phyloP scores from a whole-genome alignment of 2,797 vertebrate species.

The Pseudomugil tenellus region DNA sequence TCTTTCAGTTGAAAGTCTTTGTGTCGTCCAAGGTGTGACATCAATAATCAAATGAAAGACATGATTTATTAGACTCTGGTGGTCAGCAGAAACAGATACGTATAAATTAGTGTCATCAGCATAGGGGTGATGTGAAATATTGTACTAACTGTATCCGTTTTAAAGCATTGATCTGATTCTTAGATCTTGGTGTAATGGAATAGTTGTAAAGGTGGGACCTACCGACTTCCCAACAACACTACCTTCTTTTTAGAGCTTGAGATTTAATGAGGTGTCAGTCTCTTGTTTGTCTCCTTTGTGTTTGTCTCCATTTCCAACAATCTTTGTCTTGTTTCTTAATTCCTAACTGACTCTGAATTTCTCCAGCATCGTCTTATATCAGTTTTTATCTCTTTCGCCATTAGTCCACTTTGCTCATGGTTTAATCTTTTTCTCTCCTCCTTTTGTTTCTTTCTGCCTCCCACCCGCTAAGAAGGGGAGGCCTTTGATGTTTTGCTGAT shows the following conservation, averaged over 20 bases:
- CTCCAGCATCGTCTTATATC: neutral
- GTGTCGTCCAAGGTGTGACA: too few relatives aligned
- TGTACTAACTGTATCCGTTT: too few relatives aligned
- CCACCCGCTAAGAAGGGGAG: constrained; percentile 24
- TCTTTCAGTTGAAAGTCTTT: too few relatives aligned
- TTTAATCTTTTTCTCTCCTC: constrained; percentile 1
- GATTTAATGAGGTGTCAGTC: constrained; percentile 42
- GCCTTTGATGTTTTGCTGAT: constrained; percentile 55
- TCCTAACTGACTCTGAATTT: neutral
- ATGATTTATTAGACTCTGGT: too few relatives aligned
- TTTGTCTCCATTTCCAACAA: constrained; percentile 2
- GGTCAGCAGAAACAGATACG: too few relatives aligned
- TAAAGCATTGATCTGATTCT: too few relatives aligned
- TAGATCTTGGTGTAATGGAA: constrained; percentile 17
- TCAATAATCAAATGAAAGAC: too few relatives aligned
- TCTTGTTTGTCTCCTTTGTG: constrained; percentile 24
- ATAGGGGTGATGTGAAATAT: too few relatives aligned
- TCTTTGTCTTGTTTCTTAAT: neutral
- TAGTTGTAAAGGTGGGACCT: neutral
- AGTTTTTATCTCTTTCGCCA: constrained; percentile 13
- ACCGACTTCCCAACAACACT: constrained; percentile 23
- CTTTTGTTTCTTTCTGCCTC: neutral
- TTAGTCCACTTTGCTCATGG: constrained; percentile 11
- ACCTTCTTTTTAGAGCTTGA: constrained; percentile 14
- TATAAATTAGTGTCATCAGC: too few relatives aligned